phyloP scores from a whole-genome alignment of 2,113 vertebrate species.

The Chionis minor region DNA sequence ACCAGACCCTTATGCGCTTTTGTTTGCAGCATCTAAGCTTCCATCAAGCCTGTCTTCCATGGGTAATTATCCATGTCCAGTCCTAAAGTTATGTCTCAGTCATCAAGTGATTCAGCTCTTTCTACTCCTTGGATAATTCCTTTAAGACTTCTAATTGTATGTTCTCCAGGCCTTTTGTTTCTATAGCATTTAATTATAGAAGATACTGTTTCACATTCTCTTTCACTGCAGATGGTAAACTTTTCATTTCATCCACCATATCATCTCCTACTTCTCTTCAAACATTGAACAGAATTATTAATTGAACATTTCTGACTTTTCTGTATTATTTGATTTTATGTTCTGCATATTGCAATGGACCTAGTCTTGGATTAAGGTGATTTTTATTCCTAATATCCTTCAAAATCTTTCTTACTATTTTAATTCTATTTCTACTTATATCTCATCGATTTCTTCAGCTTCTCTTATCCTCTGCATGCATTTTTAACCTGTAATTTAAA shows the following conservation, averaged over 20 bases:
- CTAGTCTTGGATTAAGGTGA: background rate
- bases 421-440: conserved; percentile 6
- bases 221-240: background rate
- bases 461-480: background rate
- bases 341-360: background rate
- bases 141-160: background rate
- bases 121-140: background rate
- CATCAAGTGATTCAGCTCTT: background rate
- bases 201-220: conserved; percentile 2
- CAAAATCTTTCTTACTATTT: conserved; percentile 4
- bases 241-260: conserved; percentile 1
- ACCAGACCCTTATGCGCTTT: background rate
- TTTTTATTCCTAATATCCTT: conserved; percentile 1
- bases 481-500: conserved; percentile 39
- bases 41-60: background rate
- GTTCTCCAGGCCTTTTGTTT: background rate
- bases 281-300: conserved; percentile 24
- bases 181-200: background rate
- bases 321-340: background rate
- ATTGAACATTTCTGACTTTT: background rate
- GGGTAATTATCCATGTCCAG: background rate
- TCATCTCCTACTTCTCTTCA: background rate
- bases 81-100: background rate
- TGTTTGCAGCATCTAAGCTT: background rate
- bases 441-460: background rate